Evolutionary conservation across 2,113 vertebrate genomes (phyloP), one percentile per base, ranked within the genome.

Genomic region (Corythoichthys intestinalis): DNA sequence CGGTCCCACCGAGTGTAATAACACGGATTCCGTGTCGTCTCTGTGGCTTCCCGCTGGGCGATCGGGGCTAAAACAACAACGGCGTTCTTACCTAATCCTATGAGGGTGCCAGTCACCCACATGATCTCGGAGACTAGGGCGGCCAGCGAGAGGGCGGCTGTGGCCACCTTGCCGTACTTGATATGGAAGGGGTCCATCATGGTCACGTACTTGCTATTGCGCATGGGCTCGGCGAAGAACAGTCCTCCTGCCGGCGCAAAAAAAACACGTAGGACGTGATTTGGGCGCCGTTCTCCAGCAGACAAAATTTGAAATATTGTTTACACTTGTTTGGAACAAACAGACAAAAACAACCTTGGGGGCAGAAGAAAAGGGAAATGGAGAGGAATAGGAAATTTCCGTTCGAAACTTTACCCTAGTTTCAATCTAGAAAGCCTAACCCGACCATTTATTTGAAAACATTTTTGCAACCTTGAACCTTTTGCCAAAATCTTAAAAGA

Each of bases 81-180:
- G 17, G 39, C 57, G 68, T 71, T 69, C 75, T 90, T 92, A 94
- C 93, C 91, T 67, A 94, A 81, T n/a, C 91, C 92, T 20, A 91
- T 90, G 62, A 94, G 86, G 63, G 93, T 90, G 69, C 92, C 91
- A 37, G 93, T 91, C 86, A 93, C 93, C 92, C 93, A 94, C 81
- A 94, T 91, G 50, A 94, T 65, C 70, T 94, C 93, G 34, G 83
- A 87, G 57, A 80, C 12, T 8, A 85, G 81, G 0, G 79, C 72
- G 3, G 85, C 83, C 75, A 87, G n/a, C 0, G 77, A 83, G 35
- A 87, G 77, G 28, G 81, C 75, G 1, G 81, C 85, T 12, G 75
- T 83, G 37, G 83, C 71, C 5, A 76, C 75, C 68, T 85, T 89
- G 56, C 87, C 87, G 57, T 89, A 89, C 62, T 87, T 89, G 76